phyloP scores from a whole-genome alignment of 2,797 vertebrate genomes.

The Parauchenoglanis ngamensis region DNA sequence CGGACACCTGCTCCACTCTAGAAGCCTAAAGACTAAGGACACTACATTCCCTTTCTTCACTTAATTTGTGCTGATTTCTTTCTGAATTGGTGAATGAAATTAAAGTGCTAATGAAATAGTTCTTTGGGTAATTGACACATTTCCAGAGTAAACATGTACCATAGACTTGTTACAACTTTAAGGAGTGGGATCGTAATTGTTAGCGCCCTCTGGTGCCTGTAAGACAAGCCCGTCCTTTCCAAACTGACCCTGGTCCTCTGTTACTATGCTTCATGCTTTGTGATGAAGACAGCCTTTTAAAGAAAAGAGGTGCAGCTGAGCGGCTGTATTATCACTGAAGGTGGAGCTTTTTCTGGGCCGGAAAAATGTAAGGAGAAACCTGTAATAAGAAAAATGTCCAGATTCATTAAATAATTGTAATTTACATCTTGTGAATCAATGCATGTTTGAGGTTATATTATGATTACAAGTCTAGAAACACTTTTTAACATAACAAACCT shows the following conservation, averaged over 20 bases:
- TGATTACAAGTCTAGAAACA: neutral
- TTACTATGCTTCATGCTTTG: neutral
- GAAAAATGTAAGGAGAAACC: neutral
- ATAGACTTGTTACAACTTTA: neutral
- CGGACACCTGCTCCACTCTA: slow-evolving; percentile 52
- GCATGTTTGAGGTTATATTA: neutral
- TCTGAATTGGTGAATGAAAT: neutral
- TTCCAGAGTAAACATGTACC: neutral
- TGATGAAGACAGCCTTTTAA: neutral
- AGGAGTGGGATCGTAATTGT: neutral
- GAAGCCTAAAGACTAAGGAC: slow-evolving; percentile 29
- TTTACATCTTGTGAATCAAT: neutral
- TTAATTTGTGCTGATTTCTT: neutral
- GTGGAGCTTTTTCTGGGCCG: neutral
- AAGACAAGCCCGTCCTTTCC: neutral
- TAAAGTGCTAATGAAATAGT: neutral
- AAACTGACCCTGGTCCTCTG: neutral
- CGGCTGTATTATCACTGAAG: neutral
- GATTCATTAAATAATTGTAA: neutral
- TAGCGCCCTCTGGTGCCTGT: neutral
- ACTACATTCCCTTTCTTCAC: slow-evolving; percentile 30
- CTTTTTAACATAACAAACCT: neutral
- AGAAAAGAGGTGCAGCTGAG: neutral
- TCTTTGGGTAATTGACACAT: neutral
- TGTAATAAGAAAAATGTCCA: neutral